Percentiles rank a stretch among this genome's conserved stretches.
These are phyloP conservation scores for Ceuthmochares aereus DNA, from an alignment of 2,113 vertebrate genomes.

Conservation along the genomic window DNA sequence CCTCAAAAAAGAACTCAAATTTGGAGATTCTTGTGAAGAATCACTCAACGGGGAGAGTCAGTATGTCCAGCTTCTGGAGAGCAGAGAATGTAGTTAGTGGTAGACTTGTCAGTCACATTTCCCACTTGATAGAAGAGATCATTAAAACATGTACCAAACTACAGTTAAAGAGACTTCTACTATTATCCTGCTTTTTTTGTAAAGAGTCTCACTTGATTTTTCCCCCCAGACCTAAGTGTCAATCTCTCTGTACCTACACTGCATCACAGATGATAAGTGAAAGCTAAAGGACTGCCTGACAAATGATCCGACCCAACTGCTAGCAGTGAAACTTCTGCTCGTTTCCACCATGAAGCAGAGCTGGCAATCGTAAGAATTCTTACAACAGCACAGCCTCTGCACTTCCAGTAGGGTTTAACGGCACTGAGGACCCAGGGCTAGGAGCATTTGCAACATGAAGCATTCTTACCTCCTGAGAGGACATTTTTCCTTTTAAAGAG, in stretches of 20 bases:
- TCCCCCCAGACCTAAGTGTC: not conserved
- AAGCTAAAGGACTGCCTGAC: not conserved
- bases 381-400: not conserved
- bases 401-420: slow-evolving; percentile 13
- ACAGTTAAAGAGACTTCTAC: not conserved
- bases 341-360: not conserved
- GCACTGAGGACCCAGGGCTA: slow-evolving; percentile 4
- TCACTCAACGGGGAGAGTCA: not conserved
- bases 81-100: not conserved
- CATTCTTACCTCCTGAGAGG: slow-evolving; percentile 21
- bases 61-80: not conserved
- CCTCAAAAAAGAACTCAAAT: not conserved
- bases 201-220: not conserved
- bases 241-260: not conserved
- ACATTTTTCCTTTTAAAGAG: not conserved
- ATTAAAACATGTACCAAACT: not conserved
- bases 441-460: not conserved
- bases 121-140: not conserved
- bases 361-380: not conserved
- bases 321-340: not conserved
- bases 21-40: not conserved
- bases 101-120: not conserved
- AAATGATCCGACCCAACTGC: not conserved
- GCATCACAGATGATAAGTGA: not conserved
- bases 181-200: not conserved